Evolutionary conservation across 2,797 vertebrate genomes (phyloP).

Genomic region (Gallinago solitaria): DNA sequence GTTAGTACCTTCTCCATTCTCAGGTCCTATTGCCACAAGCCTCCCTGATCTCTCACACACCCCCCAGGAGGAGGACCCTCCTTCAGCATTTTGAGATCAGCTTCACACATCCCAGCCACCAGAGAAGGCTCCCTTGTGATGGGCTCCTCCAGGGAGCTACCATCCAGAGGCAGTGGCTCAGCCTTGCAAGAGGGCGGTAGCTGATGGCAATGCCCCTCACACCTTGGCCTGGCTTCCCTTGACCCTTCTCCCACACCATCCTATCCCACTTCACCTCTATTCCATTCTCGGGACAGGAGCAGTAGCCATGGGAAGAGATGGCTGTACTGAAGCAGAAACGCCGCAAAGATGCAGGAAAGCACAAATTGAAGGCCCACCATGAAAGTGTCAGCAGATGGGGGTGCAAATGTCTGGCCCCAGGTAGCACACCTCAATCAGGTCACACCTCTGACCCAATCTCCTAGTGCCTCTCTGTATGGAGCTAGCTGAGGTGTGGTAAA

Average conservation of each 20-base stretch:
- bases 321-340: neutral
- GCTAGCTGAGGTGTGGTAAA: neutral
- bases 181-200: neutral
- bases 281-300: neutral
- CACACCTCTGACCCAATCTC: neutral
- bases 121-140: neutral
- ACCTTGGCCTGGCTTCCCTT: neutral
- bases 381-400: neutral
- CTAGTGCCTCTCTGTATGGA: fast-evolving
- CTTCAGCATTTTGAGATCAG: neutral
- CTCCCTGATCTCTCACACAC: neutral
- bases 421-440: fast-evolving
- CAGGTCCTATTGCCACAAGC: neutral
- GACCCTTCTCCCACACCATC: neutral
- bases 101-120: neutral
- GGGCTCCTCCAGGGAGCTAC: neutral
- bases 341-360: neutral
- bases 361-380: neutral
- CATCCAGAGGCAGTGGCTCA: neutral
- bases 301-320: neutral
- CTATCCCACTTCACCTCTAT: neutral
- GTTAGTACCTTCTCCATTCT: neutral
- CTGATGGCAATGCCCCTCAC: neutral
- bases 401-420: neutral
- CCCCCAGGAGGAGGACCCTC: neutral